Percentiles rank a stretch among this genome's conserved stretches.
These are phyloP conservation scores for Zophobas morio DNA, from an alignment of 1,140 invertebrate species.

Conservation along the genomic window DNA sequence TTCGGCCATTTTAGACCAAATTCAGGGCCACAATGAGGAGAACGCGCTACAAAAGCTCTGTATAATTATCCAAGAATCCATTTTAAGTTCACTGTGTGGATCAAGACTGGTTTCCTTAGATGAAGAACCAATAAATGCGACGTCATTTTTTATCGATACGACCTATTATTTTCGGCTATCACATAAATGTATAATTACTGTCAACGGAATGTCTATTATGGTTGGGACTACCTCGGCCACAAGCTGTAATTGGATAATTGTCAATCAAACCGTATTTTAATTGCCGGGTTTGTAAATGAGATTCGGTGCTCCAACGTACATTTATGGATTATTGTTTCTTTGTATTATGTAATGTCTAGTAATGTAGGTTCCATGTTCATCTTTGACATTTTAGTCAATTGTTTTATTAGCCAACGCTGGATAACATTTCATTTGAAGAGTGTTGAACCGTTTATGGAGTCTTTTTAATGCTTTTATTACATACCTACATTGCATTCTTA, in stretches of 20 bases:
- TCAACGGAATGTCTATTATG: constrained; percentile 45
- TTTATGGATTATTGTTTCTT: constrained; percentile 12
- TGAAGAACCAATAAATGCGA: constrained; percentile 34
- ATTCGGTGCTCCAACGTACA: neutral
- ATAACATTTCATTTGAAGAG: no score
- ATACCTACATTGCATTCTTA: no score
- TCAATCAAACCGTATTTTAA: constrained; percentile 39
- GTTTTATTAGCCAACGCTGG: no score
- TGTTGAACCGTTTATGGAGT: no score
- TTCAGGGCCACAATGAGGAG: constrained; percentile 12
- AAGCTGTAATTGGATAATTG: constrained; percentile 46
- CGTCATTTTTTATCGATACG: constrained; percentile 41
- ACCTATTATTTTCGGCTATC: constrained; percentile 48
- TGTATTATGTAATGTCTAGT: no score
- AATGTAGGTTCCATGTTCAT: no score
- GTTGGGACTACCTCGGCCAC: constrained; percentile 18
- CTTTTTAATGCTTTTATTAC: no score
- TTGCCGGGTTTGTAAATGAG: constrained; percentile 25
- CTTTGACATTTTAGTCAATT: no score
- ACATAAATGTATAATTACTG: constrained; percentile 47
- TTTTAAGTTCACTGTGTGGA: constrained; percentile 28
- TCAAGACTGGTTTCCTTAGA: constrained; percentile 29
- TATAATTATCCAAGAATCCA: constrained; percentile 41
- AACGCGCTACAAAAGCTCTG: constrained; percentile 24
- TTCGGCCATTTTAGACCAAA: constrained; percentile 38